A percentile compares a stretch with the other conserved stretches of the same genome.
These are phyloP conservation scores for Euthynnus affinis DNA, from an alignment of 2,797 vertebrate species.

Conservation along the genomic window DNA sequence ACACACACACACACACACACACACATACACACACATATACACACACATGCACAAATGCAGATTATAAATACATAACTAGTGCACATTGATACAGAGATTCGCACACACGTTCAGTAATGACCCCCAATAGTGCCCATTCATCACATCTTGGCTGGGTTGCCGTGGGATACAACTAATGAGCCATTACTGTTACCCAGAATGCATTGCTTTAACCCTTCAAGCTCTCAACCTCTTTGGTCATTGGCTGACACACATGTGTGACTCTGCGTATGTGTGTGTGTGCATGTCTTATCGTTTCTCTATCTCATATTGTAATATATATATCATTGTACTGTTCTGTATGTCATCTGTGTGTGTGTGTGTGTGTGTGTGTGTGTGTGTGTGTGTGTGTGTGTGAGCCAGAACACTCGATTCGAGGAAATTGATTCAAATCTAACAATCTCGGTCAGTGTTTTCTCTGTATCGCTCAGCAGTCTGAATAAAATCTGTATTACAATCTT, in stretches of 20 bases:
- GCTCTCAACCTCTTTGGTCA: slow-evolving; percentile 15
- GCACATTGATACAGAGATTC: background rate
- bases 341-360: background rate
- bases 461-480: no score
- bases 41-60: background rate
- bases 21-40: background rate
- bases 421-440: background rate
- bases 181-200: slow-evolving; percentile 52
- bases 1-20: slow-evolving; percentile 2
- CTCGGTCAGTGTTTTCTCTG: background rate
- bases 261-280: slow-evolving; percentile 6
- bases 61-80: background rate
- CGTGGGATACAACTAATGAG: slow-evolving; percentile 59
- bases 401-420: background rate
- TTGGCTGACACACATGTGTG: background rate
- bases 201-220: slow-evolving; percentile 36
- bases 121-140: slow-evolving; percentile 45
- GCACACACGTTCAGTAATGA: slow-evolving; percentile 23
- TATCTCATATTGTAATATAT: no score
- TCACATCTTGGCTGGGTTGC: slow-evolving; percentile 50
- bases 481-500: background rate
- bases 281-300: no score
- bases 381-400: background rate
- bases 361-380: slow-evolving; percentile 15
- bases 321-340: no score